Percentiles rank a stretch among this genome's conserved stretches.
Evolutionary conservation across 2,888 invertebrate species (phyloP).

Genomic region (Agrochola macilenta): DNA sequence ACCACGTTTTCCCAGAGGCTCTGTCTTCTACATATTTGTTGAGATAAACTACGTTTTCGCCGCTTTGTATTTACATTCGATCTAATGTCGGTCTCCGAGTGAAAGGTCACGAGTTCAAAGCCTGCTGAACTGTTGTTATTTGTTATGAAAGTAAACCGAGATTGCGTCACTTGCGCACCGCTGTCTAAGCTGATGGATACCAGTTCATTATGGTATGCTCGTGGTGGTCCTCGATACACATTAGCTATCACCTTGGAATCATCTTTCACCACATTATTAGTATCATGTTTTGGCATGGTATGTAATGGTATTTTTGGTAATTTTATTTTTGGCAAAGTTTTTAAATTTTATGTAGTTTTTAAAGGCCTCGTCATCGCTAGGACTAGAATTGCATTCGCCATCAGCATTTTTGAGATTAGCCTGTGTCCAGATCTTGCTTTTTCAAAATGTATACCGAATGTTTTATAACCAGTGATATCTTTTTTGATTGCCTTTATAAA

Average conservation of each 20-base stretch:
- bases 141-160: constrained; percentile 41
- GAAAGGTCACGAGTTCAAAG: constrained; percentile 56
- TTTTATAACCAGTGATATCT: too few relatives aligned
- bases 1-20: background rate
- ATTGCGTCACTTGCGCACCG: constrained; percentile 36
- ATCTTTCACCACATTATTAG: background rate
- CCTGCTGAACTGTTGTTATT: constrained; percentile 39
- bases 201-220: background rate
- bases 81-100: constrained; percentile 22
- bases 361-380: too few relatives aligned
- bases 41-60: background rate
- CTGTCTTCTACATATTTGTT: background rate
- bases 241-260: constrained; percentile 1
- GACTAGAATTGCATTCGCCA: too few relatives aligned
- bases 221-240: background rate
- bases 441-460: too few relatives aligned
- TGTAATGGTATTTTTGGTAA: background rate
- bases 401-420: too few relatives aligned
- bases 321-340: background rate
- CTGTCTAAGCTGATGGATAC: constrained; percentile 15
- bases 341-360: too few relatives aligned
- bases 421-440: too few relatives aligned
- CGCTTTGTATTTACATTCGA: constrained; percentile 1
- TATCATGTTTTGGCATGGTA: background rate
- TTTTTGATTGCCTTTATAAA: too few relatives aligned